phyloP scores from a whole-genome alignment of 2,888 invertebrate genomes.

The Ornithoptera priamus region DNA sequence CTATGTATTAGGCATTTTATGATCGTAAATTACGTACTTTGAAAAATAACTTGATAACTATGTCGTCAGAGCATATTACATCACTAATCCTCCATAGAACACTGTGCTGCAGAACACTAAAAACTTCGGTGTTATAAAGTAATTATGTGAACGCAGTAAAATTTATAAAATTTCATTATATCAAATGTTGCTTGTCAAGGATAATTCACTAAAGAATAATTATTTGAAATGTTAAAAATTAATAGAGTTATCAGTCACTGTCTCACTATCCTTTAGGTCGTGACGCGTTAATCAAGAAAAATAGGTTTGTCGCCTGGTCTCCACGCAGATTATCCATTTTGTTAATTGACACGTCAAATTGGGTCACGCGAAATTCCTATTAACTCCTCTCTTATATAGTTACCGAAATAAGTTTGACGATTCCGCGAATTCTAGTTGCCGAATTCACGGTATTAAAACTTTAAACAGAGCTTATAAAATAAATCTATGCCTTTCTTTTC shows the following conservation, averaged over 20 bases:
- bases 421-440: constrained; percentile 4
- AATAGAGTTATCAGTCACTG: constrained; percentile 23
- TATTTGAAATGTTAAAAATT: constrained; percentile 1
- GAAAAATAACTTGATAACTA: no score
- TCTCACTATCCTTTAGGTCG: constrained; percentile 17
- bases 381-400: constrained; percentile 18
- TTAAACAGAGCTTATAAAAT: background rate
- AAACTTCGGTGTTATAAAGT: no score
- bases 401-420: constrained; percentile 17
- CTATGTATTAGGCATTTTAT: no score
- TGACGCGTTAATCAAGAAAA: constrained; percentile 29
- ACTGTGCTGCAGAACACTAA: no score
- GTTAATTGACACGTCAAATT: constrained; percentile 31
- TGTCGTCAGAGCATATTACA: no score
- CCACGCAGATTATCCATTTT: constrained; percentile 27
- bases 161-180: no score
- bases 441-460: background rate
- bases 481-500: background rate
- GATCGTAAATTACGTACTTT: no score
- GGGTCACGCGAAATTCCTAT: constrained; percentile 31
- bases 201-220: background rate
- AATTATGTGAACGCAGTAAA: no score
- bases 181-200: background rate
- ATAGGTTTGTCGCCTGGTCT: constrained; percentile 28
- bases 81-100: no score